A percentile compares a stretch with the other conserved stretches of the same genome.
These are phyloP conservation scores for Drosophila ezoana DNA, from an alignment of 2,888 invertebrate species.

Conservation along the genomic window DNA sequence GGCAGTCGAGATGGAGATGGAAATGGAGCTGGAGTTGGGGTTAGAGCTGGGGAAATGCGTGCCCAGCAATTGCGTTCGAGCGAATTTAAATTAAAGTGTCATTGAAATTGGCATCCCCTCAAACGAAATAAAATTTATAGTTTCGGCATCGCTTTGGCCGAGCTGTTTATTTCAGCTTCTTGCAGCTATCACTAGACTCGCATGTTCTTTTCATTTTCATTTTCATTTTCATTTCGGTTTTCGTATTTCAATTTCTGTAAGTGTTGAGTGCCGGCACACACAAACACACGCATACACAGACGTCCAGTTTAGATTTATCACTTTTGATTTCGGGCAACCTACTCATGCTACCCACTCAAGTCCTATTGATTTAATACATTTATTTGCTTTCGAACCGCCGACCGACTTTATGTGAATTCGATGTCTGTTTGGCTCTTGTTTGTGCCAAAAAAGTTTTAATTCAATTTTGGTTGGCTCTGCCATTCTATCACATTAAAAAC, in stretches of 20 bases:
- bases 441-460: slow-evolving; percentile 67
- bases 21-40: neutral
- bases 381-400: slow-evolving; percentile 58
- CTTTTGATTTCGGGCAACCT: slow-evolving; percentile 69
- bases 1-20: slow-evolving; percentile 1
- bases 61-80: slow-evolving; percentile 75
- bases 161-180: slow-evolving; percentile 50
- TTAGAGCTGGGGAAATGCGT: slow-evolving; percentile 40
- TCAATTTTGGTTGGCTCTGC: slow-evolving; percentile 51
- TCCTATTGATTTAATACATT: slow-evolving; percentile 79
- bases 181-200: slow-evolving; percentile 33
- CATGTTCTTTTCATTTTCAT: slow-evolving; percentile 43
- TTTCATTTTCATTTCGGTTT: slow-evolving; percentile 40
- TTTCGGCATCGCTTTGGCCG: slow-evolving; percentile 54
- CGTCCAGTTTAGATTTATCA: slow-evolving; percentile 80
- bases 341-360: slow-evolving; percentile 20
- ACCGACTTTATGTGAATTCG: slow-evolving; percentile 29
- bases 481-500: slow-evolving; percentile 71
- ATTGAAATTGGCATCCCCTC: slow-evolving; percentile 78
- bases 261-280: slow-evolving; percentile 55
- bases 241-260: slow-evolving; percentile 67
- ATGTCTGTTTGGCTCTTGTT: slow-evolving; percentile 49
- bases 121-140: slow-evolving; percentile 80
- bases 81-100: slow-evolving; percentile 83
- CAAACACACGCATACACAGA: slow-evolving; percentile 45